A percentile compares a stretch with the other conserved stretches of the same genome.
Evolutionary conservation across 1,140 invertebrate genomes (phyloP).

Genomic region (Spodoptera litura): DNA sequence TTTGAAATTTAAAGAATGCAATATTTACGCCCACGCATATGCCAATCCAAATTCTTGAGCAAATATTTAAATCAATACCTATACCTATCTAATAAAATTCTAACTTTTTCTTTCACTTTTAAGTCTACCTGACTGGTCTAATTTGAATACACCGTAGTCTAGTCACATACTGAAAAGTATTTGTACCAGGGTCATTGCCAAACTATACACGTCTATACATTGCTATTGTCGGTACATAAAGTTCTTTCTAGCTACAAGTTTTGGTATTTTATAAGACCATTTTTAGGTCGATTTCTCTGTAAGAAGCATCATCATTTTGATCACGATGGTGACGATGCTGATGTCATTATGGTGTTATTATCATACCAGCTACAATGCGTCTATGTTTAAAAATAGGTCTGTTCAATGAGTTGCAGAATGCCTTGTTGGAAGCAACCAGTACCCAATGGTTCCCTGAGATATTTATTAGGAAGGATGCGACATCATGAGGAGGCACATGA

Average conservation of each 20-base stretch:
- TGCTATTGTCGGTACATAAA: neutral
- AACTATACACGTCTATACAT: neutral
- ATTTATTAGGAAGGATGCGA: neutral
- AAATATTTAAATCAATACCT: no score
- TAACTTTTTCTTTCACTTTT: neutral
- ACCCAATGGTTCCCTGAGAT: neutral
- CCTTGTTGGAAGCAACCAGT: no score
- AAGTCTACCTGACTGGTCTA: neutral
- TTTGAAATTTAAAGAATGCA: no score
- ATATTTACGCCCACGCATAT: no score
- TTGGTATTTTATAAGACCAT: neutral
- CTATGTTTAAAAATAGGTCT: no score
- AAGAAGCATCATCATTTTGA: neutral
- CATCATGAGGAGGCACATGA: neutral
- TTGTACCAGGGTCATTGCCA: constrained; percentile 26
- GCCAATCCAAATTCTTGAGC: no score
- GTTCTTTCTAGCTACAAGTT: neutral
- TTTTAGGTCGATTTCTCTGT: constrained; percentile 7
- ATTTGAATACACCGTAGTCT: neutral
- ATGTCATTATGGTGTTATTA: no score
- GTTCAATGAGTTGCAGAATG: no score
- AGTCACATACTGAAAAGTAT: constrained; percentile 13
- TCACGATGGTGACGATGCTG: no score
- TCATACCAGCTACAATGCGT: no score
- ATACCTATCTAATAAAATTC: neutral